phyloP scores from a whole-genome alignment of 2,113 vertebrate genomes.

The Phalacrocorax aristotelis region DNA sequence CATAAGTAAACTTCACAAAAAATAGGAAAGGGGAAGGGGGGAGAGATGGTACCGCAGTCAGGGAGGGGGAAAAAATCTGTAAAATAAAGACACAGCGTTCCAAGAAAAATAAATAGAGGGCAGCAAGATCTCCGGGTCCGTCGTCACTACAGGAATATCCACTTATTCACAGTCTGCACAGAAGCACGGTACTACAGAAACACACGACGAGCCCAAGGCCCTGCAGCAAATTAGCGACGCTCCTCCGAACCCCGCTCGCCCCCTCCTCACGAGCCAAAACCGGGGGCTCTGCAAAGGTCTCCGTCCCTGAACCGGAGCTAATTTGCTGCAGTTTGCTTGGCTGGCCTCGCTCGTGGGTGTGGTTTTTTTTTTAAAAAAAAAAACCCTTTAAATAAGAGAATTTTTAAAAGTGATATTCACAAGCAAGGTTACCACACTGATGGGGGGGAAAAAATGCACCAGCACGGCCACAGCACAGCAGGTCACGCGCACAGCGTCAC shows the following conservation, averaged over 20 bases:
- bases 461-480: conserved; percentile 46
- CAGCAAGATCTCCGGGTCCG: background rate
- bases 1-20: conserved; percentile 66
- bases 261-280: background rate
- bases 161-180: conserved; percentile 58
- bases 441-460: background rate
- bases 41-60: rapidly evolving
- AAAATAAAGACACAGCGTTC: conserved; percentile 40
- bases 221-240: background rate
- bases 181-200: conserved; percentile 40
- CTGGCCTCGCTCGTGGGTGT: background rate
- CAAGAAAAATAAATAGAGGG: conserved; percentile 41
- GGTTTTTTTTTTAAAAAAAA: background rate
- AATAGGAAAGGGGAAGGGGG: background rate
- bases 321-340: background rate
- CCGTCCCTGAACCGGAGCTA: background rate
- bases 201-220: background rate
- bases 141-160: conserved; percentile 17
- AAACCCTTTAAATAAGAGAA: background rate
- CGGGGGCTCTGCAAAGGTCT: background rate
- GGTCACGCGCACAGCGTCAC: conserved; percentile 47
- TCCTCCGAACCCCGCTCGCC: rapidly evolving
- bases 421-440: background rate
- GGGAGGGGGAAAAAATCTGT: background rate
- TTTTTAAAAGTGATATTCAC: background rate